Evolutionary conservation across 2,113 vertebrate species (phyloP).

Genomic region (Scophthalmus maximus): DNA sequence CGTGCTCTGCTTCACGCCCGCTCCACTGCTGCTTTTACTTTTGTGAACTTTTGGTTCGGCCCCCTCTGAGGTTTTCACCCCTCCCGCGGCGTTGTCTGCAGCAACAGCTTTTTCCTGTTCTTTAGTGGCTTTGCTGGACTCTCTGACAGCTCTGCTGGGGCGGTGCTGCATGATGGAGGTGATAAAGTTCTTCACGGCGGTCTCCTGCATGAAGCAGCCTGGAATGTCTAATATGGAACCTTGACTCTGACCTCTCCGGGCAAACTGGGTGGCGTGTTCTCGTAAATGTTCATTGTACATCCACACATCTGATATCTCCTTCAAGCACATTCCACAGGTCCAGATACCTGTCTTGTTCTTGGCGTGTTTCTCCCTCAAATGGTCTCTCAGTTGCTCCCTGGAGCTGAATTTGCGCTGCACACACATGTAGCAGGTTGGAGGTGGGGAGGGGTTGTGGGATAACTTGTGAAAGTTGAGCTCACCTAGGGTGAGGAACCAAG

Average conservation of each 20-base stretch:
- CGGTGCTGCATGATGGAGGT: slow-evolving; percentile 88
- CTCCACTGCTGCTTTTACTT: slow-evolving; percentile 68
- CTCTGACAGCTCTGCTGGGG: slow-evolving; percentile 79
- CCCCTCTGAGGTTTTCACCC: slow-evolving; percentile 66
- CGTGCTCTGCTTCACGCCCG: slow-evolving; percentile 68
- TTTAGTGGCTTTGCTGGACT: slow-evolving; percentile 68
- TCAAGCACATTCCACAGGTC: slow-evolving; percentile 98
- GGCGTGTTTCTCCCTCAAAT: slow-evolving; percentile 93
- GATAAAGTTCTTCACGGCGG: slow-evolving; percentile 87
- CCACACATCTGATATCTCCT: slow-evolving; percentile 95
- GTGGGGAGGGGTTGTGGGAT: slow-evolving; percentile 93
- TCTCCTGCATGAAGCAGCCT: slow-evolving; percentile 85
- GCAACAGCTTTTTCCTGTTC: slow-evolving; percentile 70
- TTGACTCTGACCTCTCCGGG: slow-evolving; percentile 90
- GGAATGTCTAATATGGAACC: slow-evolving; percentile 86
- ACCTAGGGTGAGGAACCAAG: slow-evolving; percentile 91
- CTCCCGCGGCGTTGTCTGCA: slow-evolving; percentile 61
- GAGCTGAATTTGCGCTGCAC: slow-evolving; percentile 97
- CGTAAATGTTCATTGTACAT: slow-evolving; percentile 98
- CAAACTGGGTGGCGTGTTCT: slow-evolving; percentile 94
- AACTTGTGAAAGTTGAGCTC: slow-evolving; percentile 96
- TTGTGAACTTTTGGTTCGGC: slow-evolving; percentile 71
- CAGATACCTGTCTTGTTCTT: slow-evolving; percentile 92
- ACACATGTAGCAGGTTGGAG: slow-evolving; percentile 98
- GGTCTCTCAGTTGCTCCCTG: slow-evolving; percentile 92